Conservation (phyloP, 2,113 vertebrate genomes). For the Pholis gunnellus region DNA sequence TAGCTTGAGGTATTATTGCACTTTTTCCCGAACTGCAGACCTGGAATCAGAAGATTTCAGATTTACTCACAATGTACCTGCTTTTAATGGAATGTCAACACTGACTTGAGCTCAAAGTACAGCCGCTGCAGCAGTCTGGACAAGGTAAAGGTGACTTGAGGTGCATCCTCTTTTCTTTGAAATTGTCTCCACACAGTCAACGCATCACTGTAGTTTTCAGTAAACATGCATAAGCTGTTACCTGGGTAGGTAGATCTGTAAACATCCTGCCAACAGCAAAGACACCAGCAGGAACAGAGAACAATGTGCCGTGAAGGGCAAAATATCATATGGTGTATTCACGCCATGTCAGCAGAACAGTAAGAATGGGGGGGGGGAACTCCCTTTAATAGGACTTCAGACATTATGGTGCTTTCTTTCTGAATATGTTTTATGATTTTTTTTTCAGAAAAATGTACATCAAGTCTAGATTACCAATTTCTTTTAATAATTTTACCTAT, state of each 20-base stretch:
- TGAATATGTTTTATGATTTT: neutral
- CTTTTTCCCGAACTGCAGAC: constrained; percentile 59
- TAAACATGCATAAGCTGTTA: constrained; percentile 65
- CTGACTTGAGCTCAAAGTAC: constrained; percentile 13
- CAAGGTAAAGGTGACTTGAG: neutral
- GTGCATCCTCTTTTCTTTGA: constrained; percentile 11
- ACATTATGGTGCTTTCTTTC: neutral
- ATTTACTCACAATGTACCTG: constrained; percentile 25
- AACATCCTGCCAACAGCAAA: constrained; percentile 56
- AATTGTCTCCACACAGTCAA: constrained; percentile 24
- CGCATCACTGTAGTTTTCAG: constrained; percentile 36
- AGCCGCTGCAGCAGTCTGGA: constrained; percentile 24
- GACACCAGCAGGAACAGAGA: constrained; percentile 37
- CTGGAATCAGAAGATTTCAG: constrained; percentile 49
- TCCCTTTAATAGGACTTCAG: neutral
- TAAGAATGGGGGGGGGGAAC: neutral
- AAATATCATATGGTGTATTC: constrained; percentile 40
- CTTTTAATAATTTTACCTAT: neutral
- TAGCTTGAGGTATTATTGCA: constrained; percentile 81
- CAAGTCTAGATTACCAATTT: neutral
- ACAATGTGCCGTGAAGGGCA: constrained; percentile 14
- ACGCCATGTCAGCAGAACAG: constrained; percentile 8
- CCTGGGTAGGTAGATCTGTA: constrained; percentile 58
- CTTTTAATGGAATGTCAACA: constrained; percentile 54
- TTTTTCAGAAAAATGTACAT: neutral